Evolutionary conservation across 64 coral and sea anemone species (phyloP).

Genomic region (Dendronephthya gigantea): DNA sequence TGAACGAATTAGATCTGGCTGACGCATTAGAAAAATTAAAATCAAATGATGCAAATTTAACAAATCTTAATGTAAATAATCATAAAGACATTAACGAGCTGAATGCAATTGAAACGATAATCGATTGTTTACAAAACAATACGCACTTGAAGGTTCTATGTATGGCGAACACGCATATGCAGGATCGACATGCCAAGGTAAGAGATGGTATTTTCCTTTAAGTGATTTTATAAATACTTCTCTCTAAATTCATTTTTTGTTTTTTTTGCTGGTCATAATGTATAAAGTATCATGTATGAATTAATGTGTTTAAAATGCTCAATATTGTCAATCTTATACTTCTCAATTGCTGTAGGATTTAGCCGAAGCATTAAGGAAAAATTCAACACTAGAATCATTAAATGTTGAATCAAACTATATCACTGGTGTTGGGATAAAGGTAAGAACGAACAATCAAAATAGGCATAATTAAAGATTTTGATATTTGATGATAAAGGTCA

Average conservation of each 20-base stretch:
- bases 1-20: conserved; percentile 75
- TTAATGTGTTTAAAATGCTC: not conserved
- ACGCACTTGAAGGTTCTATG: not conserved
- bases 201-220: not conserved
- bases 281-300: no score
- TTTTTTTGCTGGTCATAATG: no score
- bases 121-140: not conserved
- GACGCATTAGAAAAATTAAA: conserved; percentile 78
- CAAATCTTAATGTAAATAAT: conserved; percentile 75
- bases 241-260: no score
- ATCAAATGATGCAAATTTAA: conserved; percentile 56
- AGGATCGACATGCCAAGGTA: conserved; percentile 13
- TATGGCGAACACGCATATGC: not conserved
- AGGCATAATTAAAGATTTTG: no score
- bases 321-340: not conserved
- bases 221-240: no score
- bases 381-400: not conserved
- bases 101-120: not conserved
- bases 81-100: conserved; percentile 62
- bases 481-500: no score
- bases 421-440: not conserved
- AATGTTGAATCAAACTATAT: not conserved
- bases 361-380: not conserved
- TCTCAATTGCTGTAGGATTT: not conserved
- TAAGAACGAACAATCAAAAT: not conserved